Percentiles rank a stretch among this genome's conserved stretches.
Evolutionary conservation across 2,888 invertebrate species (phyloP).

Genomic region (Patella pellucida): DNA sequence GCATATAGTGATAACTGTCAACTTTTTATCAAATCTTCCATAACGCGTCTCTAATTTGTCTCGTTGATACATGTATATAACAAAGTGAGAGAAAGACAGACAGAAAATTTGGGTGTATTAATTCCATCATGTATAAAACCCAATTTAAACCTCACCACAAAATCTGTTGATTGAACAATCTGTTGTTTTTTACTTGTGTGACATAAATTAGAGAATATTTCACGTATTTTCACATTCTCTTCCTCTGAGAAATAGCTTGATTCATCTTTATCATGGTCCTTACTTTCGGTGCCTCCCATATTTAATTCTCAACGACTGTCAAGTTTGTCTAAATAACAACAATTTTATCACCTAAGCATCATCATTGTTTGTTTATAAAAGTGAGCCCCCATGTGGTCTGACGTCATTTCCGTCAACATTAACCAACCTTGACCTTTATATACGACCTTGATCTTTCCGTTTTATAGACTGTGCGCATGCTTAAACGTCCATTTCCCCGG

Average conservation of each 20-base stretch:
- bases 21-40: no score
- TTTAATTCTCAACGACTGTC: neutral
- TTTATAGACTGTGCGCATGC: neutral
- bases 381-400: neutral
- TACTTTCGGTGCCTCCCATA: slow-evolving; percentile 40
- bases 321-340: no score
- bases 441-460: no score
- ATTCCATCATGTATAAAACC: neutral
- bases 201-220: slow-evolving; percentile 31
- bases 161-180: slow-evolving; percentile 23
- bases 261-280: slow-evolving; percentile 12
- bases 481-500: slow-evolving; percentile 25
- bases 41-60: no score
- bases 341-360: no score
- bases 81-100: no score
- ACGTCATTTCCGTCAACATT: slow-evolving; percentile 19
- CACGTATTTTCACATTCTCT: slow-evolving; percentile 28
- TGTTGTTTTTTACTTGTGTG: slow-evolving; percentile 34
- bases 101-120: neutral
- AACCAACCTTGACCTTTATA: slow-evolving; percentile 11
- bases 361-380: no score
- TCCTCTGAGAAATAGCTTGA: slow-evolving; percentile 29
- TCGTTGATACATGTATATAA: no score
- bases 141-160: neutral
- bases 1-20: no score